Evolutionary conservation across 2,113 vertebrate genomes (phyloP).

Genomic region (Hyla sarda): DNA sequence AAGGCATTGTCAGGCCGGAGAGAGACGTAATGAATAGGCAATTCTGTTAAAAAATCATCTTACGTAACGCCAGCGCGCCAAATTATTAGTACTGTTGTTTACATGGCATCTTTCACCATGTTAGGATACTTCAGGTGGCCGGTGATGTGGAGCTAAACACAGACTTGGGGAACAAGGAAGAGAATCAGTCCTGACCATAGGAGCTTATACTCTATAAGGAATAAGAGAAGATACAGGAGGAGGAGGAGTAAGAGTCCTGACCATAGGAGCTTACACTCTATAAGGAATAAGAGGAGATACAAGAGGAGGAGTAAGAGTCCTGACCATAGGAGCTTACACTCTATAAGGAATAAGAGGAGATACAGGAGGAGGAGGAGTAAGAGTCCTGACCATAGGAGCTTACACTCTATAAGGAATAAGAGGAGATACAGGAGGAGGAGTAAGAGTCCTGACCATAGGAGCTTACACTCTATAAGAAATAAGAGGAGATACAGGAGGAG

Average conservation of each 20-base stretch:
- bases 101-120: background rate
- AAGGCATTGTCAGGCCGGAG: background rate
- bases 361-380: no score
- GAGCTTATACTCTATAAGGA: background rate
- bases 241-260: no score
- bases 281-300: no score
- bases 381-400: no score
- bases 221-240: no score
- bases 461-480: no score
- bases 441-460: background rate
- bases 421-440: background rate
- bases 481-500: no score
- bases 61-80: background rate
- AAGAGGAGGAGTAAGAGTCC: no score
- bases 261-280: no score
- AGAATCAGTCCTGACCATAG: background rate
- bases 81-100: background rate
- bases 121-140: background rate
- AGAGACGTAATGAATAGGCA: background rate
- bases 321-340: no score
- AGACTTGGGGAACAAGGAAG: background rate
- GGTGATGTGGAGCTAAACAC: background rate
- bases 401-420: no score
- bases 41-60: background rate
- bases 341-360: no score